Conservation (phyloP, 1,140 invertebrate genomes). For the Atta texana region DNA sequence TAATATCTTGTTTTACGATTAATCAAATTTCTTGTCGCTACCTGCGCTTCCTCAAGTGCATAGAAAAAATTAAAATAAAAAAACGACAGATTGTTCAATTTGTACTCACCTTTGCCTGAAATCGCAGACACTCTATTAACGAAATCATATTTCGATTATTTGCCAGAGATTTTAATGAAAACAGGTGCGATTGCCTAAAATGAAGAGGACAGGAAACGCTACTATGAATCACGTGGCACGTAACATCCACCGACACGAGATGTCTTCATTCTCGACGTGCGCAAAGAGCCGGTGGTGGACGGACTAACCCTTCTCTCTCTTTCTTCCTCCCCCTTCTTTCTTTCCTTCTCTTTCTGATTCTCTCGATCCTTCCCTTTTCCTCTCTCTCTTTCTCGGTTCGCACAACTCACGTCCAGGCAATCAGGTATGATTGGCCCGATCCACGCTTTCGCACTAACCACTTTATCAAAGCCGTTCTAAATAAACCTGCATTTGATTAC, state of each 20-base stretch:
- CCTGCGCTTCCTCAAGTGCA: neutral
- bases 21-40: neutral
- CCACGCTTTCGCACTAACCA: slow-evolving; percentile 84
- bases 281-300: slow-evolving; percentile 49
- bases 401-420: slow-evolving; percentile 84
- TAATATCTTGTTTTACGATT: neutral
- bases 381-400: slow-evolving; percentile 64
- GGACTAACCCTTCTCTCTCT: slow-evolving; percentile 33
- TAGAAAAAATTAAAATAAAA: slow-evolving; percentile 5
- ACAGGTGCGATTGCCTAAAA: slow-evolving; percentile 27
- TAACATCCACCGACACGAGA: slow-evolving; percentile 65
- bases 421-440: slow-evolving; percentile 84
- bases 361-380: slow-evolving; percentile 27
- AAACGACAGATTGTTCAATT: neutral
- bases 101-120: slow-evolving; percentile 12
- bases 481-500: slow-evolving; percentile 84
- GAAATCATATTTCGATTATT: neutral
- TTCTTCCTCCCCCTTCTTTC: slow-evolving; percentile 40
- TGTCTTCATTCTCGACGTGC: slow-evolving; percentile 71
- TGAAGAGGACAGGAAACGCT: slow-evolving; percentile 56
- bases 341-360: slow-evolving; percentile 21
- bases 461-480: slow-evolving; percentile 84
- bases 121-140: neutral
- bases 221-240: slow-evolving; percentile 74
- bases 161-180: neutral